phyloP scores from a whole-genome alignment of 1,140 invertebrate species.

The Dinoponera quadriceps region DNA sequence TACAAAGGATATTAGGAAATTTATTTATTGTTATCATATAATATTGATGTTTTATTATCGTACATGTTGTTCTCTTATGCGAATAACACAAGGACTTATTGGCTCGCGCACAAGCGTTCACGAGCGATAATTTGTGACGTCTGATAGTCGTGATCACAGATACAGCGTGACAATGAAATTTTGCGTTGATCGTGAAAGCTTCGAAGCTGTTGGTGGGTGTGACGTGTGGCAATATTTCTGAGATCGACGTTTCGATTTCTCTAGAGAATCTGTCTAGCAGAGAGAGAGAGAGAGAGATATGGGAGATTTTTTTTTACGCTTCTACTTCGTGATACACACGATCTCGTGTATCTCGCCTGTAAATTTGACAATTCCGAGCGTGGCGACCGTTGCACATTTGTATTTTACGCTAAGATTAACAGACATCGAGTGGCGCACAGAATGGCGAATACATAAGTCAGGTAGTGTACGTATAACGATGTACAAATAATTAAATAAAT shows the following conservation, averaged over 20 bases:
- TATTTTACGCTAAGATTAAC: constrained; percentile 61
- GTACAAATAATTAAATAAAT: constrained; percentile 65
- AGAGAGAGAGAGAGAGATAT: background rate
- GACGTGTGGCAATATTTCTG: background rate
- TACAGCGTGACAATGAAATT: constrained; percentile 56
- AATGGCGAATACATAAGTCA: constrained; percentile 52
- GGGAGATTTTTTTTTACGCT: background rate
- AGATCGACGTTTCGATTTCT: background rate
- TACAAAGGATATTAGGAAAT: constrained; percentile 78
- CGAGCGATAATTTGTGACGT: constrained; percentile 58
- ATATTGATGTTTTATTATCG: constrained; percentile 73
- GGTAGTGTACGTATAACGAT: constrained; percentile 46
- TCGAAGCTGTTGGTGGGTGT: constrained; percentile 2
- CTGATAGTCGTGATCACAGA: constrained; percentile 69
- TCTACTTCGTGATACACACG: constrained; percentile 35
- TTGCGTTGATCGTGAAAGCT: background rate
- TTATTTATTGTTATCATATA: constrained; percentile 75
- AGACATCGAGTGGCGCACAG: constrained; percentile 23
- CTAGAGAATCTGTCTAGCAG: constrained; percentile 20
- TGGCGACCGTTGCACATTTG: background rate
- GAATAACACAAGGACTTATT: constrained; percentile 67
- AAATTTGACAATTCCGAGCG: constrained; percentile 31
- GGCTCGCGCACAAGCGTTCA: constrained; percentile 58
- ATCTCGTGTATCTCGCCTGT: constrained; percentile 29
- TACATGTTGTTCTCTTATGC: constrained; percentile 77